Base-by-base conservation (phyloP, 2,797 vertebrate genomes). In the Epinephelus coioides region DNA sequence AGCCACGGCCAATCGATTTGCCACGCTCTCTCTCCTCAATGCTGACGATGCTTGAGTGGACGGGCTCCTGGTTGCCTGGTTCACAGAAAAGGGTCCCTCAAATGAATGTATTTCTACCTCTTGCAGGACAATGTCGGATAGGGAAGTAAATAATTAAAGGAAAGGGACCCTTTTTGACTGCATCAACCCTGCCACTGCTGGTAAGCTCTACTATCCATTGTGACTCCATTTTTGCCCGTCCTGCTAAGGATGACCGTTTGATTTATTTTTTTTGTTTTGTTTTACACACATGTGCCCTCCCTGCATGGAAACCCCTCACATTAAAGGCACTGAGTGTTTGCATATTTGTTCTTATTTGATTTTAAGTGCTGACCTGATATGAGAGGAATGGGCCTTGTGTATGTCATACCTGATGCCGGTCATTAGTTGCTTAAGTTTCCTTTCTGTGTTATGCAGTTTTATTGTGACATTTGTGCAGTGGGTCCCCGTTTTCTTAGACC, bases 131-230 rank as follows among this genome's bases (percentile, higher is more conserved):
- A 93, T 95, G 95, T 96, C 95, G 95, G 95, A 96, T 96, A 96
- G 96, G 96, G 96, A 96, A 93, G 92, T 96, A 96, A 96, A 96
- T 96, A 96, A 96, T 96, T 96, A 96, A 96, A 95, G 95, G 94
- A 95, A 94, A 96, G 95, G 95, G 95, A 95, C 95, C 95, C 95
- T 96, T 96, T 96, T 95, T 96, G 96, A 96, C 95, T 95, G 95
- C 96, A 96, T 94, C 96, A 95, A 94, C 95, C 95, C 94, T 96
- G 95, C 95, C 96, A 96, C 95, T 96, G 95, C 96, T 96, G 95
- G 96, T 96, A 96, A 96, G 96, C 96, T 95, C 95, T 94, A 95
- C 94, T 91, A 95, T 94, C 94, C 94, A 95, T 95, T 96, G 95
- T 96, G 93, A 94, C 93, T 95, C 93, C 91, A 94, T 95, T 92